Conservation (phyloP, 2,888 invertebrate genomes). For the Drosophila atroscutellata region DNA sequence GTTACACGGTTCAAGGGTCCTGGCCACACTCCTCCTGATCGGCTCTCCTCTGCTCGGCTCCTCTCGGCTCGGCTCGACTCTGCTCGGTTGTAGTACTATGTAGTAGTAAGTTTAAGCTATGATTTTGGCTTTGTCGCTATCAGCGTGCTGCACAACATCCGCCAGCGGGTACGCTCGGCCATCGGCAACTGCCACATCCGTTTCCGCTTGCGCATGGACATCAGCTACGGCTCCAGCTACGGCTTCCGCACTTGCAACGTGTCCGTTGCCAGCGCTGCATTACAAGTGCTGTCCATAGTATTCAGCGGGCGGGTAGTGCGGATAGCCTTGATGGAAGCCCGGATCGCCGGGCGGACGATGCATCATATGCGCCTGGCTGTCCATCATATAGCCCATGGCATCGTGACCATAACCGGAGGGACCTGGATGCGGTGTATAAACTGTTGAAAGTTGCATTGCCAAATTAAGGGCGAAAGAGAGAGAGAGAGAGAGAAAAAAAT, state of each 20-base stretch:
- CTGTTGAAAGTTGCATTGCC: conserved; percentile 84
- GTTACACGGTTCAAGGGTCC: conserved; percentile 36
- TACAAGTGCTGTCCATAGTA: conserved; percentile 98
- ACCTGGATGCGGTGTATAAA: conserved; percentile 96
- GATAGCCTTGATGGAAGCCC: conserved; percentile 96
- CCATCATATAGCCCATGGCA: conserved; percentile 99
- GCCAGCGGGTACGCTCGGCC: conserved; percentile 19
- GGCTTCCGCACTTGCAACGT: conserved; percentile 31
- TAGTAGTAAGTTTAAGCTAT: conserved; percentile 76
- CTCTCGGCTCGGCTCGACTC: background rate
- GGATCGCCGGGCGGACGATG: conserved; percentile 97
- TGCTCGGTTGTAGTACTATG: conserved; percentile 45
- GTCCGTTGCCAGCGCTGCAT: conserved; percentile 82
- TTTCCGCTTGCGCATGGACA: conserved; percentile 17
- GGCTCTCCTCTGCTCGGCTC: conserved; percentile 3
- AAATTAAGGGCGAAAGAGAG: conserved; percentile 15
- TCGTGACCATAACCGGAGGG: conserved; percentile 99
- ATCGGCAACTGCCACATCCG: conserved; percentile 1
- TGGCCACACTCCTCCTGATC: conserved; percentile 19
- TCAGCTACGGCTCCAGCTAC: conserved; percentile 15
- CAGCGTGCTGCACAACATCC: conserved; percentile 60
- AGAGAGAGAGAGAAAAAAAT: conserved; percentile 60
- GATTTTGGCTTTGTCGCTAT: conserved; percentile 79
- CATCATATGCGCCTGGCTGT: conserved; percentile 98
- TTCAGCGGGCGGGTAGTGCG: conserved; percentile 94